A percentile compares a stretch with the other conserved stretches of the same genome.
phyloP scores from a whole-genome alignment of 1,140 invertebrate genomes.

The Archivesica marissinica region DNA sequence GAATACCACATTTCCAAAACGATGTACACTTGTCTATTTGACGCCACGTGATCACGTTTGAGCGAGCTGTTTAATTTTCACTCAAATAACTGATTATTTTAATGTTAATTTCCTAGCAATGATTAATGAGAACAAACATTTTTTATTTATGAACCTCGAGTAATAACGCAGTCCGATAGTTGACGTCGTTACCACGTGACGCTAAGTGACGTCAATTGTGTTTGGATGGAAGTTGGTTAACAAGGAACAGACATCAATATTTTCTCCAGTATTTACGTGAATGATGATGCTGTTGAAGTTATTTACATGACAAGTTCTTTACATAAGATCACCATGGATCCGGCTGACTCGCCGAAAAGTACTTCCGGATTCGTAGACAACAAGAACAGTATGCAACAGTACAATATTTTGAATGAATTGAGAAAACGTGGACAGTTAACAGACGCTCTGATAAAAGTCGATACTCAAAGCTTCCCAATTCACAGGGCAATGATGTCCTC shows the following conservation, averaged over 20 bases:
- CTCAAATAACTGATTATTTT: too few species aligned
- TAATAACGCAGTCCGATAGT: constrained; percentile 9
- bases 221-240: constrained; percentile 2
- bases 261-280: not conserved
- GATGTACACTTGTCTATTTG: too few species aligned
- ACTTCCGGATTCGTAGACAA: constrained; percentile 38
- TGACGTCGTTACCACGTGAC: constrained; percentile 37
- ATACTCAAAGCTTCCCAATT: constrained; percentile 91
- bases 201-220: constrained; percentile 22
- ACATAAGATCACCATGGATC: constrained; percentile 14
- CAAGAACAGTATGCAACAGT: constrained; percentile 62
- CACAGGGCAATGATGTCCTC: constrained; percentile 94
- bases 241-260: constrained; percentile 3
- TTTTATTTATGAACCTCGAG: too few species aligned
- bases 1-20: too few species aligned
- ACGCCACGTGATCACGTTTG: too few species aligned
- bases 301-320: not conserved
- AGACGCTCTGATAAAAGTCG: constrained; percentile 91
- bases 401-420: constrained; percentile 70
- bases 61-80: too few species aligned
- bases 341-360: constrained; percentile 16
- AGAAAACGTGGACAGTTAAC: constrained; percentile 90
- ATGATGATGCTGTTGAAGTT: not conserved
- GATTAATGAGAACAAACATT: too few species aligned
- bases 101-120: too few species aligned